These are phyloP conservation scores for Sabatieria punctata DNA, from an alignment of 2,888 invertebrate species.

Conservation along the genomic window DNA sequence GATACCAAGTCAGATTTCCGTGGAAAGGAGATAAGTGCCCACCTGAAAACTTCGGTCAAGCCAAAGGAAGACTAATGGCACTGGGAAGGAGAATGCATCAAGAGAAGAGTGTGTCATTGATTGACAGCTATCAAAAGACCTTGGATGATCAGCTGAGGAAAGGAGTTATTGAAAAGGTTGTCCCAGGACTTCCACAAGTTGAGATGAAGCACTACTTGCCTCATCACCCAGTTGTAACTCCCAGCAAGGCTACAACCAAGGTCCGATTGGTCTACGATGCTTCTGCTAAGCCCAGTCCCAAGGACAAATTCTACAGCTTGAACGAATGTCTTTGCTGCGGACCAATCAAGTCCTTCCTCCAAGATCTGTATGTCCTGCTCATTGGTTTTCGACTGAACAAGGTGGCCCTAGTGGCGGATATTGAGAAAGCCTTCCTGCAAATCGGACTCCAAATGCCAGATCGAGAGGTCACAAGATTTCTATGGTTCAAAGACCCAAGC, in stretches of 20 bases:
- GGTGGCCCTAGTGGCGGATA: conserved; percentile 5
- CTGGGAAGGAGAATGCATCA: not conserved
- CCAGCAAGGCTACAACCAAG: conserved; percentile 5
- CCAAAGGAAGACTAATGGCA: not conserved
- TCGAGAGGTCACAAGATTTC: conserved; percentile 8
- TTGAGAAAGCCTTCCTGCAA: conserved; percentile 12
- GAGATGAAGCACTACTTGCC: conserved; percentile 9
- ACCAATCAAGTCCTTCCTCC: conserved; percentile 9
- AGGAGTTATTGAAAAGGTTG: conserved; percentile 1
- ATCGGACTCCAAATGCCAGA: conserved; percentile 3
- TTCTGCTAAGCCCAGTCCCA: conserved; percentile 5
- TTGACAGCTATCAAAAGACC: not conserved
- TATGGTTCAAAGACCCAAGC: conserved; percentile 8
- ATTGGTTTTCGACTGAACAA: conserved; percentile 8
- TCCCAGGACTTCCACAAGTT: not conserved
- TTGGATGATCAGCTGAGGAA: not conserved
- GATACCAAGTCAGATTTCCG: not conserved
- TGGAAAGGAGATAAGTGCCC: not conserved
- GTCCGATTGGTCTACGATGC: conserved; percentile 7
- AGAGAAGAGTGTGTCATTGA: not conserved
- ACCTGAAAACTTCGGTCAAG: not conserved
- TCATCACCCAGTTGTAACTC: conserved; percentile 10
- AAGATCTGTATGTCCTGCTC: conserved; percentile 7
- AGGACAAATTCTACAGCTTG: not conserved
- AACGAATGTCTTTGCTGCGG: conserved; percentile 9